Evolutionary conservation across 1,140 invertebrate species (phyloP), one percentile per base, ranked within the genome.

Genomic region (Lasioglossum albipes): DNA sequence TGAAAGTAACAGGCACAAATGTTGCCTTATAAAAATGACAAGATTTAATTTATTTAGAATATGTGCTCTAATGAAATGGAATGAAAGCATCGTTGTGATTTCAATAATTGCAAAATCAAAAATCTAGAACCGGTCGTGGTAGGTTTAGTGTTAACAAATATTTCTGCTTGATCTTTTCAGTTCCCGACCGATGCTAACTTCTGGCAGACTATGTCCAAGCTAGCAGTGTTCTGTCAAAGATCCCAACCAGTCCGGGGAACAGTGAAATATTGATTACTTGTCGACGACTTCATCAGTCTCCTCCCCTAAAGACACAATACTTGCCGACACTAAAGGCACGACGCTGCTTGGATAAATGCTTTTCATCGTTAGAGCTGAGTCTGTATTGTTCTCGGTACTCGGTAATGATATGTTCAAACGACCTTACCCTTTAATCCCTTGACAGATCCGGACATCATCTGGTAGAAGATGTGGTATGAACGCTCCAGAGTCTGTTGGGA

Each of bases 381-480:
- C 9, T 16, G 7, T 4, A 76, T 16, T 9, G 36, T 22, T 62
- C n/a, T n/a, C 16, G 12, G n/a, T 42, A 52, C 22, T 4, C n/a
- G 13, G 0, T 27, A 13, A 27, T n/a, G 20, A 41, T 16, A 6
- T 16, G 22, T 42, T 22, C 45, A 12, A 61, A 54, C 57, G 49
- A 54, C 91, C 94, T 95, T 95, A 98, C 98, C 96, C 95, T 98
- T 99, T 79, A 99, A 94, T 86, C 95, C 96, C 59, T 95, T 88
- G 62, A 99, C 97, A 84, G 97, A 95, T 83, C 97, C 98, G 89
- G 99, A 99, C 97, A 99, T 99, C 92, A 99, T 97, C 94, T 99
- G 99, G 96, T 99, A 99, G 97, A 99, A 99, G 94, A 99, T 99
- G 94, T 99, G 99, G 96, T 99, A 99, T 88, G 99, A 99, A 94